These are phyloP conservation scores for Chondrilla cf. caribensis DNA, from an alignment of 37 sponge, comb jelly and placozoan species.

Conservation along the genomic window DNA sequence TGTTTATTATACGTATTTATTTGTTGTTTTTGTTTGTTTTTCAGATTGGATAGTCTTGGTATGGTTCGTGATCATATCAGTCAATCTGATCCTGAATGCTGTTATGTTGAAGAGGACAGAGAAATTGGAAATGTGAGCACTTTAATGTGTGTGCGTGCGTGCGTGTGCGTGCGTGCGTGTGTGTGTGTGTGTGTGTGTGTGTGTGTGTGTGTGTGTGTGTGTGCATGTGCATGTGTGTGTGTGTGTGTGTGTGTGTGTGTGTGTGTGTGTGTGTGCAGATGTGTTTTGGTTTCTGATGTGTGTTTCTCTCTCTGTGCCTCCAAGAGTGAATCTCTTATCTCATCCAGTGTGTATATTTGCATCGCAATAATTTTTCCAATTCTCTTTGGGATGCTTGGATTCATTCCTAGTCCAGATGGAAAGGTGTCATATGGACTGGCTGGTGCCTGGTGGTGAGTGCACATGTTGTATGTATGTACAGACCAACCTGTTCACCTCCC, in stretches of 20 bases:
- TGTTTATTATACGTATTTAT: neutral
- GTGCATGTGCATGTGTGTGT: too few species aligned
- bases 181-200: too few species aligned
- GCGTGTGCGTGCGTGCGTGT: too few species aligned
- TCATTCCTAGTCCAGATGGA: constrained; percentile 2
- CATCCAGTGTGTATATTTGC: constrained; percentile 32
- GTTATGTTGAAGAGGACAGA: constrained; percentile 12
- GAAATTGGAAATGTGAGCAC: constrained; percentile 27
- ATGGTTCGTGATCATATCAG: constrained; percentile 37
- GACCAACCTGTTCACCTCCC: neutral
- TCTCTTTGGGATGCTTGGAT: constrained; percentile 36
- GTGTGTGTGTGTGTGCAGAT: neutral
- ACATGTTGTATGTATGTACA: neutral
- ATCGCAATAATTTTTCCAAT: constrained; percentile 36
- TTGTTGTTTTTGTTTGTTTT: neutral
- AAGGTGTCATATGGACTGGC: constrained; percentile 46
- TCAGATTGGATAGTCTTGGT: constrained; percentile 49
- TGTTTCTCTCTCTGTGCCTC: neutral
- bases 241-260: neutral
- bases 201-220: too few species aligned
- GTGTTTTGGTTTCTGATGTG: too few species aligned
- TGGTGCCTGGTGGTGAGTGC: constrained; percentile 69
- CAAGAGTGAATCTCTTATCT: neutral
- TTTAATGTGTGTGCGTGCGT: too few species aligned
- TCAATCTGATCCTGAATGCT: constrained; percentile 41